These are phyloP conservation scores for Acanthiza pusilla DNA, from an alignment of 2,797 vertebrate genomes.

Conservation along the genomic window DNA sequence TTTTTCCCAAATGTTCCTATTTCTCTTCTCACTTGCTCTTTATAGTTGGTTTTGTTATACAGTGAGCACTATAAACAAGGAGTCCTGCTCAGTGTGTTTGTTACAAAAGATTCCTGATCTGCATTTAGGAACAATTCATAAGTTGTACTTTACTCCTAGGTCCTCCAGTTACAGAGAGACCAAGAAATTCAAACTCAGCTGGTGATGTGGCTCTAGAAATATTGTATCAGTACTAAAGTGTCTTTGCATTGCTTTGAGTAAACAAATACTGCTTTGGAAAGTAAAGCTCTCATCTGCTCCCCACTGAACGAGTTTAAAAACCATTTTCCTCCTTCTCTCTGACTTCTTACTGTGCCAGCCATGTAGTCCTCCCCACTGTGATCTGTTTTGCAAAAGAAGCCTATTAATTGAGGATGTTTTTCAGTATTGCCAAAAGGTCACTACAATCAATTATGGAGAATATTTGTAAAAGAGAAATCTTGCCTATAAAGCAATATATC, in stretches of 20 bases:
- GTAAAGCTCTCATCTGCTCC: constrained; percentile 13
- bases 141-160: neutral
- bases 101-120: neutral
- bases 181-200: neutral
- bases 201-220: neutral
- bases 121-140: neutral
- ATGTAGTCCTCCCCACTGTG: neutral
- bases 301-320: neutral
- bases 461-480: constrained; percentile 70
- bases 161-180: neutral
- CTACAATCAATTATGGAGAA: constrained; percentile 64
- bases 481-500: constrained; percentile 71
- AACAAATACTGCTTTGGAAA: constrained; percentile 21
- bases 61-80: neutral
- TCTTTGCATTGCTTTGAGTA: neutral
- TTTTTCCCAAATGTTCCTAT: neutral
- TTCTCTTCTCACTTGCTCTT: neutral
- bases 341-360: neutral
- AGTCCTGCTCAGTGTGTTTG: neutral
- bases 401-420: constrained; percentile 64
- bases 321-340: neutral
- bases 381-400: constrained; percentile 40
- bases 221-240: neutral
- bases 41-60: neutral
- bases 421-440: constrained; percentile 64